phyloP scores from a whole-genome alignment of 2,888 invertebrate genomes.

The Brachypterus glaber region DNA sequence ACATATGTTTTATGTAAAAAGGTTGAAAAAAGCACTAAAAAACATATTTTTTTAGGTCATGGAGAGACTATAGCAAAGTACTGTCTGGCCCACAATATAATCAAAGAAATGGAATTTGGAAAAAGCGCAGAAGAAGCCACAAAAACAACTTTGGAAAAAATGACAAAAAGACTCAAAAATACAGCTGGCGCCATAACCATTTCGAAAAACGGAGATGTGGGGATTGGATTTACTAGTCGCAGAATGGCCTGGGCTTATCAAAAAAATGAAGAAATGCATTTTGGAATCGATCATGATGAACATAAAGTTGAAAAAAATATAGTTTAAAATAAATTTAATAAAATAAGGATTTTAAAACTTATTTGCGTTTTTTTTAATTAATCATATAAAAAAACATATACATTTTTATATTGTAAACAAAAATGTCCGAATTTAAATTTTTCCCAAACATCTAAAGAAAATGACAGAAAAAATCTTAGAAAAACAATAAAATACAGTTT shows the following conservation, averaged over 20 bases:
- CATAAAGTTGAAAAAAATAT: constrained; percentile 28
- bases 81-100: constrained; percentile 64
- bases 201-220: constrained; percentile 55
- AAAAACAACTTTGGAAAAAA: constrained; percentile 48
- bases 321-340: too few species aligned
- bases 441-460: too few species aligned
- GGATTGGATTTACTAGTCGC: constrained; percentile 57
- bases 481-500: too few species aligned
- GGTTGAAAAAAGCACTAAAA: too few species aligned
- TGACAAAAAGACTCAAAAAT: constrained; percentile 60
- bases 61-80: constrained; percentile 75
- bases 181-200: constrained; percentile 70
- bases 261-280: constrained; percentile 38
- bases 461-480: too few species aligned
- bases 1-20: too few species aligned
- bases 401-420: too few species aligned
- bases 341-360: too few species aligned
- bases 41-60: constrained; percentile 57
- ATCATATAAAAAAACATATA: too few species aligned
- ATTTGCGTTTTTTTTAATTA: too few species aligned
- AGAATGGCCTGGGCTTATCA: constrained; percentile 63
- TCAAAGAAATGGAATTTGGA: constrained; percentile 52
- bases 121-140: constrained; percentile 56
- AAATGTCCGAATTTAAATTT: too few species aligned
- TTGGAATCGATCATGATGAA: constrained; percentile 52